Percentiles rank a stretch among this genome's conserved stretches.
These are phyloP conservation scores for Temnothorax longispinosus DNA, from an alignment of 1,140 invertebrate genomes.

Conservation along the genomic window DNA sequence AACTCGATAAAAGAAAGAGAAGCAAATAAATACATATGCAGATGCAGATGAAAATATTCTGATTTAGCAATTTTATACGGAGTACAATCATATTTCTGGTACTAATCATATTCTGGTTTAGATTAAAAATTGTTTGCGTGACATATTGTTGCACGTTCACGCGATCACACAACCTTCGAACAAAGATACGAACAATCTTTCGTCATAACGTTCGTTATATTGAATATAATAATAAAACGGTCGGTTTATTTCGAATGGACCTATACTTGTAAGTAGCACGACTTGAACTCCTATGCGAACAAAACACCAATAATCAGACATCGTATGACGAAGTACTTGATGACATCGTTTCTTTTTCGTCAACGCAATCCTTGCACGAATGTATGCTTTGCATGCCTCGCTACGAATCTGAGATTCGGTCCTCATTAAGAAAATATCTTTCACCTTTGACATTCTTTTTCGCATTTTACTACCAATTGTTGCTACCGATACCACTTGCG, in stretches of 20 bases:
- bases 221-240: neutral
- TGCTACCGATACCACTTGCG: neutral
- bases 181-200: neutral
- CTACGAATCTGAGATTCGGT: neutral
- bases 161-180: neutral
- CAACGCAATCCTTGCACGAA: neutral
- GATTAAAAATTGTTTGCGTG: neutral
- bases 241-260: conserved; percentile 2
- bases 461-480: neutral
- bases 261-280: too few relatives aligned
- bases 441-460: neutral
- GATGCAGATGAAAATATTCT: neutral
- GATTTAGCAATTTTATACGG: neutral
- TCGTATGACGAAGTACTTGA: too few relatives aligned
- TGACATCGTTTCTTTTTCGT: too few relatives aligned
- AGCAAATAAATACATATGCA: too few relatives aligned
- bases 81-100: neutral
- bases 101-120: too few relatives aligned
- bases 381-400: conserved; percentile 12
- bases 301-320: conserved; percentile 8
- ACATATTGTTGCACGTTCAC: neutral
- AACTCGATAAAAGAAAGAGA: neutral
- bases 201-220: too few relatives aligned
- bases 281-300: neutral
- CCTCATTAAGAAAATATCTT: neutral